Percentiles rank a stretch among this genome's conserved stretches.
phyloP scores from a whole-genome alignment of 2,113 vertebrate species.

The Fregata magnificens region DNA sequence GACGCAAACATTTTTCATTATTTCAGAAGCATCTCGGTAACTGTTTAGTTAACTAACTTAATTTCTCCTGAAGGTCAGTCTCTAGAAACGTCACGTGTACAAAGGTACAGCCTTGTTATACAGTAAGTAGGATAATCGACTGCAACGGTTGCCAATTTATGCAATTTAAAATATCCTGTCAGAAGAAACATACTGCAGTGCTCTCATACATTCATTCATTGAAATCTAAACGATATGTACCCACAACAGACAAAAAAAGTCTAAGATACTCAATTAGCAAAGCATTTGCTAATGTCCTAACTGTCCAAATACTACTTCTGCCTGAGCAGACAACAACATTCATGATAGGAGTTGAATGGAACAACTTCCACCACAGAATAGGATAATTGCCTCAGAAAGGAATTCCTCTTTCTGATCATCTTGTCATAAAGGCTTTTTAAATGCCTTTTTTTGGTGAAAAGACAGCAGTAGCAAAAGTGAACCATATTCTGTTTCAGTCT shows the following conservation, averaged over 20 bases:
- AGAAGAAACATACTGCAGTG: not conserved
- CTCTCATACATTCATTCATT: not conserved
- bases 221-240: not conserved
- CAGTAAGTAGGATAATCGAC: not conserved
- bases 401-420: constrained; percentile 51
- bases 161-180: not conserved
- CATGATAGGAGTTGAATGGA: constrained; percentile 25
- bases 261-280: not conserved
- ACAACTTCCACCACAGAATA: constrained; percentile 18
- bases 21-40: not conserved
- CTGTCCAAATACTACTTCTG: not conserved
- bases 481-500: constrained; percentile 40
- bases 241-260: not conserved
- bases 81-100: not conserved
- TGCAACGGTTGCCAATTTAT: not conserved
- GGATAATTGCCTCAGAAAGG: constrained; percentile 33
- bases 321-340: constrained; percentile 7
- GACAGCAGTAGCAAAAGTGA: constrained; percentile 43
- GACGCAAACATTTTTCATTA: not conserved
- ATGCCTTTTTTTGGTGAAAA: constrained; percentile 1
- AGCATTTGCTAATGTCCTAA: not conserved
- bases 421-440: constrained; percentile 56
- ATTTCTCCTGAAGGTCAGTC: not conserved
- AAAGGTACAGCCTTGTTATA: not conserved
- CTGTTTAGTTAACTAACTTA: not conserved